These are phyloP conservation scores for Chrysaora quinquecirrha DNA, from an alignment of 30 jellyfish, hydroid and myxozoan species.

Conservation along the genomic window DNA sequence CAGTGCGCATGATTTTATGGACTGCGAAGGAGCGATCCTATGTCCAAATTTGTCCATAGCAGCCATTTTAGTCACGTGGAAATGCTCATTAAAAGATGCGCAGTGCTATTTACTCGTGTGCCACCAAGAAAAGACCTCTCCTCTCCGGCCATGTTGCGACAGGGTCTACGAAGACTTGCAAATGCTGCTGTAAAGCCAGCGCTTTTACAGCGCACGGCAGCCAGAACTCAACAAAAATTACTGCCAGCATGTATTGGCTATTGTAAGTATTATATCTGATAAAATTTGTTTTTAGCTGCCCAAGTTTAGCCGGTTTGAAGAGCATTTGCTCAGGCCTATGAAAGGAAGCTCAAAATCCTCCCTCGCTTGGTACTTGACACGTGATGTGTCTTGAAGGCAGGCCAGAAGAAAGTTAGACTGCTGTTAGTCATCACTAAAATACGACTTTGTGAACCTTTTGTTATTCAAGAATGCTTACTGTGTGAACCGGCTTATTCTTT, in stretches of 20 bases:
- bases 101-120: slow-evolving; percentile 54
- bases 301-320: slow-evolving; percentile 22
- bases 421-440: too few relatives aligned
- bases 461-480: too few relatives aligned
- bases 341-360: too few relatives aligned
- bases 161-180: slow-evolving; percentile 88
- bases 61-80: slow-evolving; percentile 61
- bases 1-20: too few relatives aligned
- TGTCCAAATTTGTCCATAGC: slow-evolving; percentile 59
- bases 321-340: slow-evolving; percentile 38
- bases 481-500: too few relatives aligned
- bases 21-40: slow-evolving; percentile 2
- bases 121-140: slow-evolving; percentile 50
- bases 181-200: slow-evolving; percentile 89
- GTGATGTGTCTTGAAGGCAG: not conserved
- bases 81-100: slow-evolving; percentile 26
- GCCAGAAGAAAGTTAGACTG: not conserved
- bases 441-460: too few relatives aligned
- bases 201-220: slow-evolving; percentile 80
- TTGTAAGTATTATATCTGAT: slow-evolving; percentile 56
- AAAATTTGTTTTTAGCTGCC: not conserved
- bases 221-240: slow-evolving; percentile 76
- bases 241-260: slow-evolving; percentile 87
- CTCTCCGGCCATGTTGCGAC: slow-evolving; percentile 96
- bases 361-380: not conserved